A percentile compares a stretch with the other conserved stretches of the same genome.
Evolutionary conservation across 2,113 vertebrate species (phyloP).

Genomic region (Phoxinus phoxinus): DNA sequence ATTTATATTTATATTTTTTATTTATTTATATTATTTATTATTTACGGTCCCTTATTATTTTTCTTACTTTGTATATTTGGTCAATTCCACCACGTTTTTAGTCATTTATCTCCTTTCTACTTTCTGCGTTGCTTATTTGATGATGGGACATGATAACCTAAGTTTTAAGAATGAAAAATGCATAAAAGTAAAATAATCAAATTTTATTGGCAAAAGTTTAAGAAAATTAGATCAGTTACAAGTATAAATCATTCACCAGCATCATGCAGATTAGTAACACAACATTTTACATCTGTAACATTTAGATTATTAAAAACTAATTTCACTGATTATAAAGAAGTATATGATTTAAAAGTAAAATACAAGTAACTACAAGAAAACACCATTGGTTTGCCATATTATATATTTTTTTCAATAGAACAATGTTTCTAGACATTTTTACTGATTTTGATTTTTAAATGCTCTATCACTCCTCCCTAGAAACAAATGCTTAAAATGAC

Average conservation of each 20-base stretch:
- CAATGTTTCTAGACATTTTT: constrained; percentile 7
- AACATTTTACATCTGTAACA: not conserved
- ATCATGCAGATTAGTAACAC: not conserved
- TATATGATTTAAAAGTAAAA: not conserved
- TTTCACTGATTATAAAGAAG: not conserved
- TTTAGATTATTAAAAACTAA: not conserved
- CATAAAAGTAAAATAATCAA: not conserved
- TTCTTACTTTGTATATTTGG: not conserved
- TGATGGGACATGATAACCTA: not conserved
- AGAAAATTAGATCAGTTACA: not conserved
- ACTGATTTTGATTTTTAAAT: not conserved
- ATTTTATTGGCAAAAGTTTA: not conserved
- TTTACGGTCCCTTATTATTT: not conserved
- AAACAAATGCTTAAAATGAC: not conserved
- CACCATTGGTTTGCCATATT: not conserved
- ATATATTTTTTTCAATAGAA: not conserved
- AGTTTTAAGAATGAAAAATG: not conserved
- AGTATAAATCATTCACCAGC: not conserved
- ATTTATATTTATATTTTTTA: too few species aligned
- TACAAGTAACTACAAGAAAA: not conserved
- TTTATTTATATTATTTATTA: too few species aligned
- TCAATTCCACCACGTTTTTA: not conserved
- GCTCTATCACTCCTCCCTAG: not conserved
- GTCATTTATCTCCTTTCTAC: not conserved
- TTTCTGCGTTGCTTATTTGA: not conserved